phyloP scores from a whole-genome alignment of 2,113 vertebrate genomes.

The Alligator sinensis region DNA sequence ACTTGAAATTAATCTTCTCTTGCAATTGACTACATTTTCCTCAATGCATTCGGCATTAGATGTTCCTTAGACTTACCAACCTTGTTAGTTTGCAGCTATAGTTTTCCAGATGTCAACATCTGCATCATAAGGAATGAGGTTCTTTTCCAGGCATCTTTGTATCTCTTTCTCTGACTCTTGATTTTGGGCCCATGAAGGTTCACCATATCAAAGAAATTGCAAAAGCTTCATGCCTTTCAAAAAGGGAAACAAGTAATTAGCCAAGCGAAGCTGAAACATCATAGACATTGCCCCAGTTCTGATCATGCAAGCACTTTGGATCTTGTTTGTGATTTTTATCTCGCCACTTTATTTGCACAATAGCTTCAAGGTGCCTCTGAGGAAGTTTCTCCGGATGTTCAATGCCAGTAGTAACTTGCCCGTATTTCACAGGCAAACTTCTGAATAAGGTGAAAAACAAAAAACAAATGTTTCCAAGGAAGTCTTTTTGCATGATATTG shows the following conservation, averaged over 20 bases:
- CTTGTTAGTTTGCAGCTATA: neutral
- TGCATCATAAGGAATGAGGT: neutral
- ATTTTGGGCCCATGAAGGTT: neutral
- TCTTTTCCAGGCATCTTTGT: neutral
- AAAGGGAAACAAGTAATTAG: neutral
- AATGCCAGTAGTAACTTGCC: constrained; percentile 5
- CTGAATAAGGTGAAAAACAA: neutral
- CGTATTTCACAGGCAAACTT: constrained; percentile 15
- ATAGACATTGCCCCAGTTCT: neutral
- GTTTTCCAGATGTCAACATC: neutral
- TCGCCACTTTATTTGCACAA: constrained; percentile 43
- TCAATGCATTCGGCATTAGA: neutral
- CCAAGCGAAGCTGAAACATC: neutral
- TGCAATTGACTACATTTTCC: neutral
- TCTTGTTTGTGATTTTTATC: constrained; percentile 3
- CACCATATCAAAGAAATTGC: neutral
- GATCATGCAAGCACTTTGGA: neutral
- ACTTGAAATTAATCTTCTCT: neutral
- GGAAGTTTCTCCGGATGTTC: neutral
- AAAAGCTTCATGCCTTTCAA: neutral
- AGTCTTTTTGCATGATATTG: neutral
- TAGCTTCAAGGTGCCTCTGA: neutral
- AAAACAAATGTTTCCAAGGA: neutral
- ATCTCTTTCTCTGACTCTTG: neutral
- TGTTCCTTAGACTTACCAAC: neutral